Evolutionary conservation across 1,140 invertebrate species (phyloP).

Genomic region (Drosophila insularis): DNA sequence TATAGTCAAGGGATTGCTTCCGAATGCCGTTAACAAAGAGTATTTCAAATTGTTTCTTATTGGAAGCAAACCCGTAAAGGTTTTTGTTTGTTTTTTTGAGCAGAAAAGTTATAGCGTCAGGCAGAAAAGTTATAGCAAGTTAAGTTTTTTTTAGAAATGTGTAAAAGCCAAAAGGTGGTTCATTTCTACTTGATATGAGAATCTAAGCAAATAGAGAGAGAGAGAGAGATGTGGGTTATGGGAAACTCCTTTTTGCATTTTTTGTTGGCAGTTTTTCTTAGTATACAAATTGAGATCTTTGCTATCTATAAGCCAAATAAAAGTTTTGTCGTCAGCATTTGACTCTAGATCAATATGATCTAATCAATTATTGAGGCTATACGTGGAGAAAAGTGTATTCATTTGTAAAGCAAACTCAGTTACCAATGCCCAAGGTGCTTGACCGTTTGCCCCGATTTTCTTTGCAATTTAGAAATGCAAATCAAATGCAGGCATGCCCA

Average conservation of each 20-base stretch:
- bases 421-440: not conserved
- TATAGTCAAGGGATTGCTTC: not conserved
- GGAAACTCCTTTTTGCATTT: no score
- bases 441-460: slow-evolving; percentile 1
- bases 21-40: not conserved
- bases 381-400: not conserved
- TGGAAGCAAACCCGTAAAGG: not conserved
- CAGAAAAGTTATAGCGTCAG: not conserved
- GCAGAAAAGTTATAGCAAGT: not conserved
- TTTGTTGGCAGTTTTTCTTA: not conserved
- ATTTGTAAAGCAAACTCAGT: not conserved
- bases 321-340: not conserved
- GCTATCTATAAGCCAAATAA: not conserved
- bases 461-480: slow-evolving; percentile 57
- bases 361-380: not conserved
- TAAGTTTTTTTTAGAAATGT: not conserved
- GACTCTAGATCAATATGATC: not conserved
- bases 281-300: not conserved
- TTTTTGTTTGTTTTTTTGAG: not conserved
- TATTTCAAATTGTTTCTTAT: not conserved
- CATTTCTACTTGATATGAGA: not conserved
- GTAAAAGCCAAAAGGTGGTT: not conserved
- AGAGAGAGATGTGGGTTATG: not conserved
- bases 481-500: slow-evolving; percentile 45
- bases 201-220: no score